phyloP scores from a whole-genome alignment of 2,113 vertebrate species.

The Raphicerus campestris region DNA sequence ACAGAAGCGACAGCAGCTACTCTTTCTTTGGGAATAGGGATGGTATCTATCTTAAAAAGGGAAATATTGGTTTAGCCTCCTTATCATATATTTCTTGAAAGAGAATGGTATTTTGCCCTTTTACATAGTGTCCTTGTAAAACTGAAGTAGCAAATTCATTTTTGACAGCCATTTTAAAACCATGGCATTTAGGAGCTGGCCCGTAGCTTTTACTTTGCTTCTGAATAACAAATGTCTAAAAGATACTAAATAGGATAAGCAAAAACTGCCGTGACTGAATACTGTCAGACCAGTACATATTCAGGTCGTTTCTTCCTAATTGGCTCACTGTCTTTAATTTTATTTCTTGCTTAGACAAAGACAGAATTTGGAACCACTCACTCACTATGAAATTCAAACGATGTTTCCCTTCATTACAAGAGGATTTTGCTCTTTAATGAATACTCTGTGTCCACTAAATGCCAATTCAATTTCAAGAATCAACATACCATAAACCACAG shows the following conservation, averaged over 20 bases:
- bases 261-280: neutral
- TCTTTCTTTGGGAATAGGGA: constrained; percentile 30
- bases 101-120: constrained; percentile 37
- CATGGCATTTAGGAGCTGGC: constrained; percentile 33
- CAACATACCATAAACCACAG: neutral
- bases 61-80: constrained; percentile 44
- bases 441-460: neutral
- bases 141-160: constrained; percentile 46
- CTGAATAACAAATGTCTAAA: constrained; percentile 33
- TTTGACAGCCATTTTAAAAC: constrained; percentile 52
- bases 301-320: neutral
- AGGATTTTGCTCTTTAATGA: neutral
- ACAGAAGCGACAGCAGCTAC: neutral
- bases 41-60: constrained; percentile 17
- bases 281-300: neutral
- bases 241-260: constrained; percentile 28
- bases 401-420: neutral
- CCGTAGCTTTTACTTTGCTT: constrained; percentile 20
- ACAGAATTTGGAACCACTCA: neutral
- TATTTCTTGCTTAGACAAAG: constrained; percentile 24
- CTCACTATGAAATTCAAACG: constrained; percentile 15
- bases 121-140: constrained; percentile 54
- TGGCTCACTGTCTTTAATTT: neutral
- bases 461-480: neutral
- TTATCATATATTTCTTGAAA: constrained; percentile 36